Percentiles rank a stretch among this genome's conserved stretches.
Evolutionary conservation across 2,888 invertebrate species (phyloP).

Genomic region (Harpagoxenus sublaevis): DNA sequence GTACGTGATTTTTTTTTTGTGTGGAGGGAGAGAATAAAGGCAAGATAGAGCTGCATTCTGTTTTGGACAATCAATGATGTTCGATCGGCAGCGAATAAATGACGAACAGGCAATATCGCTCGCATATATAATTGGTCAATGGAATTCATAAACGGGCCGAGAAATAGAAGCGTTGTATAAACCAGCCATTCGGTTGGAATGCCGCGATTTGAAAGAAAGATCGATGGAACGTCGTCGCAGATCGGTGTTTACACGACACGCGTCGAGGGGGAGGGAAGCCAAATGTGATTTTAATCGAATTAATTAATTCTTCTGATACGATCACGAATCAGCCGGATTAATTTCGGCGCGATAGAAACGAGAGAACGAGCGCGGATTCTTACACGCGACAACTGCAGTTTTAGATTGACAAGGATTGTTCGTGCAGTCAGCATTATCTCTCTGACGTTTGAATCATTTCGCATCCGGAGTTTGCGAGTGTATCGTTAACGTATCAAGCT

Average conservation of each 20-base stretch:
- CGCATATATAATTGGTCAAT: slow-evolving; percentile 14
- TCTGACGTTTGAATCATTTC: not conserved
- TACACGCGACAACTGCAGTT: slow-evolving; percentile 2
- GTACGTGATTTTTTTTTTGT: not conserved
- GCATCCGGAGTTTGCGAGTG: not conserved
- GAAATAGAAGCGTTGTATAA: not conserved
- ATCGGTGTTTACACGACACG: not conserved
- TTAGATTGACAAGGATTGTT: slow-evolving; percentile 30
- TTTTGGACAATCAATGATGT: not conserved
- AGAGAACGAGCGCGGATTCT: slow-evolving; percentile 20
- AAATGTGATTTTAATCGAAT: slow-evolving; percentile 36
- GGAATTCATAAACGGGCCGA: not conserved
- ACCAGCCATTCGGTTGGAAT: not conserved
- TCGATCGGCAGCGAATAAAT: not conserved
- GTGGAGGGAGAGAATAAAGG: not conserved
- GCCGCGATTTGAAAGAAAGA: slow-evolving; percentile 16
- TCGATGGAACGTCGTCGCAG: not conserved
- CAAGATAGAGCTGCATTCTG: not conserved
- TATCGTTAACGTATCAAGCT: not conserved
- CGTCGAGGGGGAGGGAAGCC: not conserved
- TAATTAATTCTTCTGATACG: slow-evolving; percentile 25
- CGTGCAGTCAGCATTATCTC: not conserved
- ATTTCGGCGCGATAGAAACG: slow-evolving; percentile 22
- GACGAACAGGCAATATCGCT: not conserved
- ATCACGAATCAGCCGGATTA: not conserved